Percentiles rank a stretch among this genome's conserved stretches.
These are phyloP conservation scores for Chlamydotis undulata DNA, from an alignment of 2,113 vertebrate genomes.

Conservation along the genomic window DNA sequence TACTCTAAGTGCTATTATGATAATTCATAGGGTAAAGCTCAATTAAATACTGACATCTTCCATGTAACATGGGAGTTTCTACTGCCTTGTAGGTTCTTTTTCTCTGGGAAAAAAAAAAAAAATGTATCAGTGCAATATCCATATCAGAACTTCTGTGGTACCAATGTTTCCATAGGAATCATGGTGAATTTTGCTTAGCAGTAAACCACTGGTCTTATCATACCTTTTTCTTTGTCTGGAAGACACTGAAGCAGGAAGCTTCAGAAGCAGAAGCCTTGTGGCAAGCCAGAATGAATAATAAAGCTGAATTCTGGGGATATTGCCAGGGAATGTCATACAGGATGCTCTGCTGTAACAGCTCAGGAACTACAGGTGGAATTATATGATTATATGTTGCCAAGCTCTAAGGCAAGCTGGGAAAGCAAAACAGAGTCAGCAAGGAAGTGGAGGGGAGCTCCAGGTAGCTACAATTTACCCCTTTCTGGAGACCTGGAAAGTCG, in stretches of 20 bases:
- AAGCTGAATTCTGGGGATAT: constrained; percentile 51
- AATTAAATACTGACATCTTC: neutral
- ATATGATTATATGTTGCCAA: constrained; percentile 5
- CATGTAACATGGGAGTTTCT: neutral
- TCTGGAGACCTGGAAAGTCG: neutral
- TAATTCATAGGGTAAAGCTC: neutral
- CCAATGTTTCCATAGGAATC: neutral
- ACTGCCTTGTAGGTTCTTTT: neutral
- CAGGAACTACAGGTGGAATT: constrained; percentile 41
- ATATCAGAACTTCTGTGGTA: neutral
- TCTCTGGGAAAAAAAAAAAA: neutral
- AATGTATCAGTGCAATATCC: neutral
- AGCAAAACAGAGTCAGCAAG: neutral
- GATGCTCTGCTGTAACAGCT: constrained; percentile 18
- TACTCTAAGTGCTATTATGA: neutral
- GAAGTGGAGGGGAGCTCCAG: neutral
- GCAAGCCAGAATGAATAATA: constrained; percentile 38
- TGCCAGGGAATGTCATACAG: constrained; percentile 41
- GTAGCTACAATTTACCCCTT: neutral
- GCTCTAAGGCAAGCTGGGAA: neutral
- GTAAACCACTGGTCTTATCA: neutral
- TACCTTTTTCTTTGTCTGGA: constrained; percentile 16
- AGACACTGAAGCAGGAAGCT: neutral
- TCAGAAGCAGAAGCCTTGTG: constrained; percentile 30
- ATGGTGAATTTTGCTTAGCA: neutral